phyloP scores from a whole-genome alignment of 1,140 invertebrate genomes.

The Trichomalopsis sarcophagae region DNA sequence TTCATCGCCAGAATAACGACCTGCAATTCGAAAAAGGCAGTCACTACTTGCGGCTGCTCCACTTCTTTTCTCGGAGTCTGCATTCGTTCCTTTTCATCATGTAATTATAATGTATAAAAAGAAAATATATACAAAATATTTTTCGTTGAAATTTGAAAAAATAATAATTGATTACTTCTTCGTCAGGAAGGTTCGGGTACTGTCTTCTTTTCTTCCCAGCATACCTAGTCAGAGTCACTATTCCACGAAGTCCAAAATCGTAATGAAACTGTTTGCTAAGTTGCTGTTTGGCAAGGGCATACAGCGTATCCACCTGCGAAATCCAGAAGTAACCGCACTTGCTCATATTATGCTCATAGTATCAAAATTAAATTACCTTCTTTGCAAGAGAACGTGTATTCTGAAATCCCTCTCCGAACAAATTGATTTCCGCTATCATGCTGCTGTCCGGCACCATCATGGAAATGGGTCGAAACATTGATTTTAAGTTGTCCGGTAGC shows the following conservation, averaged over 20 bases:
- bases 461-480: slow-evolving; percentile 94
- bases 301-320: slow-evolving; percentile 81
- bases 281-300: slow-evolving; percentile 83
- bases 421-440: slow-evolving; percentile 91
- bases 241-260: slow-evolving; percentile 90
- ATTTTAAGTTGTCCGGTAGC: slow-evolving; percentile 93
- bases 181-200: slow-evolving; percentile 82
- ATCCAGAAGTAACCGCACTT: neutral
- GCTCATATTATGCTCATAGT: neutral
- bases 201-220: slow-evolving; percentile 86
- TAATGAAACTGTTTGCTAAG: slow-evolving; percentile 89
- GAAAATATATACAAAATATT: neutral
- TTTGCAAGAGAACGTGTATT: slow-evolving; percentile 86
- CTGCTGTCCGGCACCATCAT: slow-evolving; percentile 95
- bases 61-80: neutral
- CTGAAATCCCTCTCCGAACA: slow-evolving; percentile 92
- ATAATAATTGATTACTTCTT: slow-evolving; percentile 77
- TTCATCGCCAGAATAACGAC: slow-evolving; percentile 88
- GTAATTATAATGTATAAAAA: neutral
- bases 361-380: slow-evolving; percentile 75
- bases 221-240: slow-evolving; percentile 89
- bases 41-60: neutral
- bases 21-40: slow-evolving; percentile 63
- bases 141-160: neutral
- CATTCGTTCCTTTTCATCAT: neutral